A percentile compares a stretch with the other conserved stretches of the same genome.
phyloP scores from a whole-genome alignment of 2,888 invertebrate genomes.

The Athripsodes cinereus region DNA sequence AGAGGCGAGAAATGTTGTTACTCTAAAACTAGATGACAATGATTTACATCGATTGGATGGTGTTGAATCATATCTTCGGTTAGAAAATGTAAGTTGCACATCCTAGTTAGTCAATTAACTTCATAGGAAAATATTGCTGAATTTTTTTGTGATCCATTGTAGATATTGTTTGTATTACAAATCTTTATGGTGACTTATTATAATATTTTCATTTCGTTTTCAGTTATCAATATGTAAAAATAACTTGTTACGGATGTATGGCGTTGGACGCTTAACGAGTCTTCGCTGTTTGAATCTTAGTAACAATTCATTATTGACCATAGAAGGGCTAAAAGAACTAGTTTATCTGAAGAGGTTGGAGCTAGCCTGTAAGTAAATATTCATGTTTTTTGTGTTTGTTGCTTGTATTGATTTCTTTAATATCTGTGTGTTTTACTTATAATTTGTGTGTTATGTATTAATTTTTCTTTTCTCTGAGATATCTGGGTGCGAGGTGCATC shows the following conservation, averaged over 20 bases:
- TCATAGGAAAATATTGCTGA: not conserved
- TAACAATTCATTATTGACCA: conserved; percentile 81
- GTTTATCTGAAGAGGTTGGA: conserved; percentile 74
- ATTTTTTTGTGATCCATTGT: too few relatives aligned
- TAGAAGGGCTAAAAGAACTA: conserved; percentile 85
- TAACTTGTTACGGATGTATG: conserved; percentile 81
- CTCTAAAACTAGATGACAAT: conserved; percentile 78
- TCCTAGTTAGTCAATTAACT: not conserved
- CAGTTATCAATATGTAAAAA: conserved; percentile 84
- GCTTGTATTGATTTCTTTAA: not conserved
- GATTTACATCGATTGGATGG: conserved; percentile 82
- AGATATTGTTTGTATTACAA: too few relatives aligned
- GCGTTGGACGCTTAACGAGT: conserved; percentile 72
- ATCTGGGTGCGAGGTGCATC: too few relatives aligned
- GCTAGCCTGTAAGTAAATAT: conserved; percentile 49
- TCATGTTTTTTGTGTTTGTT: not conserved
- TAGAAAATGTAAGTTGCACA: conserved; percentile 71
- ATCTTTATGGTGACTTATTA: too few relatives aligned
- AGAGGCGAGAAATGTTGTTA: conserved; percentile 61
- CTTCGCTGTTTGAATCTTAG: conserved; percentile 77
- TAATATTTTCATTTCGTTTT: conserved; percentile 31
- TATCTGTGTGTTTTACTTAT: too few relatives aligned
- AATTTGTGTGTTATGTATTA: too few relatives aligned
- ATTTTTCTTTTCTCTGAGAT: too few relatives aligned
- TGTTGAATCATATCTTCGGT: conserved; percentile 71